phyloP scores from a whole-genome alignment of 2,797 vertebrate genomes.

The Macropus fuliginosus region DNA sequence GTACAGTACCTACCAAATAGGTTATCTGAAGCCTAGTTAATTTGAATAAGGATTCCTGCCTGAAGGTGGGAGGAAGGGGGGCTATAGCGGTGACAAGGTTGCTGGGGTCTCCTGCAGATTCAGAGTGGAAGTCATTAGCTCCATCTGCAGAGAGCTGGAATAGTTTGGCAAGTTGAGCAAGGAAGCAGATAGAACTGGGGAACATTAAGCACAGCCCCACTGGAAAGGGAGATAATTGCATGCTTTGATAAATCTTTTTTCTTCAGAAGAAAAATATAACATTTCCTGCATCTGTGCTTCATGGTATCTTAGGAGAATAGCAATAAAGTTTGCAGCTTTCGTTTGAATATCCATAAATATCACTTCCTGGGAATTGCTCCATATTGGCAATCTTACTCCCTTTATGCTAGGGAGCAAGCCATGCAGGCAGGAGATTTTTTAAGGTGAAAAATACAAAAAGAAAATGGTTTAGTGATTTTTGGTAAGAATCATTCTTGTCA shows the following conservation, averaged over 20 bases:
- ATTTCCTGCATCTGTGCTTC: background rate
- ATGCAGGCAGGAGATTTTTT: background rate
- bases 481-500: background rate
- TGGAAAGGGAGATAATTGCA: background rate
- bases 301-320: background rate
- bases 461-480: background rate
- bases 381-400: background rate
- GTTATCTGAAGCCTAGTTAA: fast-evolving
- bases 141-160: background rate
- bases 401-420: background rate
- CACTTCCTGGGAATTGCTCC: background rate
- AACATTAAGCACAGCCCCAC: background rate
- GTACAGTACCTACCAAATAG: background rate
- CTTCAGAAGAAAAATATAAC: background rate
- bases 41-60: constrained; percentile 11
- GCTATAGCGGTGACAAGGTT: background rate
- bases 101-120: fast-evolving
- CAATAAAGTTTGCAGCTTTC: fast-evolving
- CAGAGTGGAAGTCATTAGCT: background rate
- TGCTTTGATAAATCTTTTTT: background rate
- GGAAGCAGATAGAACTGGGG: background rate
- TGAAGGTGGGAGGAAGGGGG: background rate
- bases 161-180: background rate
- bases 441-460: background rate
- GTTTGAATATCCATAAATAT: background rate